Conservation (phyloP, 2,888 invertebrate species). For the Tetrapedia diversipes region DNA sequence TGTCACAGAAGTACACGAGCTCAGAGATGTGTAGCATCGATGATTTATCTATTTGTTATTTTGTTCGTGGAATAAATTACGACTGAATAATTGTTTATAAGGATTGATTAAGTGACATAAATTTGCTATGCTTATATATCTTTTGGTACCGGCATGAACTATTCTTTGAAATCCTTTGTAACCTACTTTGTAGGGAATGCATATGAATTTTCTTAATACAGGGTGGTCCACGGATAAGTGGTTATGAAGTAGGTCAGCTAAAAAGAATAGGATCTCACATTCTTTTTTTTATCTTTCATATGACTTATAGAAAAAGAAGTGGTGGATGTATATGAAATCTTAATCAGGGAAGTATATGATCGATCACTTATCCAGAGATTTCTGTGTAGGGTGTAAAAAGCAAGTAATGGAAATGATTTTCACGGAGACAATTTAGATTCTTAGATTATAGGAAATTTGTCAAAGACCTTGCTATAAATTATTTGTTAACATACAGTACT, state of each 20-base stretch:
- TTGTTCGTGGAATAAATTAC: neutral
- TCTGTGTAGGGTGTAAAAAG: too few species aligned
- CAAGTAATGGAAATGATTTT: too few species aligned
- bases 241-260: neutral
- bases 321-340: neutral
- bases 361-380: neutral
- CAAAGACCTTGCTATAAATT: too few species aligned
- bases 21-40: constrained; percentile 12
- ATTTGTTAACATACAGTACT: too few species aligned
- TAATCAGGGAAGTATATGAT: too few species aligned
- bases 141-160: neutral
- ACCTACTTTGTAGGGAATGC: neutral
- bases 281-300: too few species aligned
- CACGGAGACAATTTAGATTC: too few species aligned
- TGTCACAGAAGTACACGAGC: neutral
- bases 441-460: too few species aligned
- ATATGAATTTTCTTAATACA: neutral
- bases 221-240: neutral
- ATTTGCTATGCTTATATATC: neutral
- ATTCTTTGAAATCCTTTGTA: neutral
- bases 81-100: neutral
- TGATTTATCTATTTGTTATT: constrained; percentile 15
- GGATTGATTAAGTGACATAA: neutral
- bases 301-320: too few species aligned
- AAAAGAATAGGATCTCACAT: neutral